phyloP scores from a whole-genome alignment of 2,113 vertebrate species.

The Nothocercus nigrocapillus region DNA sequence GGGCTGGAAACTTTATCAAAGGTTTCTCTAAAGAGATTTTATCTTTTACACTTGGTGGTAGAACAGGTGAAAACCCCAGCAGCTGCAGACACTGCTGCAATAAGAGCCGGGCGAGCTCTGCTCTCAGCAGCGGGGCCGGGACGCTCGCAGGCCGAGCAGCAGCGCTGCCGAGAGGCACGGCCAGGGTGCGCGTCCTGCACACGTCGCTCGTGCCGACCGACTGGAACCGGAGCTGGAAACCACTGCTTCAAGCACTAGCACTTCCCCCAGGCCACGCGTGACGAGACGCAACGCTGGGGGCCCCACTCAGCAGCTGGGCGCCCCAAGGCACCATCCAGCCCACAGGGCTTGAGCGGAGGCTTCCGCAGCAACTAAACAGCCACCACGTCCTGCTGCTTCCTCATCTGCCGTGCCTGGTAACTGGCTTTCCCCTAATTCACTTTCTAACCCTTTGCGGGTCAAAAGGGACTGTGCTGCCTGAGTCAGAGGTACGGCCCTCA shows the following conservation, averaged over 20 bases:
- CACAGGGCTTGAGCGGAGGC: neutral
- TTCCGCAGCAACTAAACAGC: neutral
- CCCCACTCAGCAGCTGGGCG: neutral
- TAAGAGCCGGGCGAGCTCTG: rapidly evolving
- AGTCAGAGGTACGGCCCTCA: neutral
- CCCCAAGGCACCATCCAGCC: neutral
- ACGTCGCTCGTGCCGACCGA: neutral
- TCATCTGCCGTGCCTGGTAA: neutral
- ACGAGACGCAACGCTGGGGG: no score
- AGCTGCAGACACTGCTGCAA: neutral
- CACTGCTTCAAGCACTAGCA: neutral
- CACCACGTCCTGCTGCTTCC: neutral
- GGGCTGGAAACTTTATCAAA: slow-evolving; percentile 14
- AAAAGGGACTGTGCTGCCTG: neutral
- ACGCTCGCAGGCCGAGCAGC: rapidly evolving
- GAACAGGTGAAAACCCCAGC: neutral
- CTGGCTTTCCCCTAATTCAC: neutral
- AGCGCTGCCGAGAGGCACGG: neutral
- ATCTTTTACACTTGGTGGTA: neutral
- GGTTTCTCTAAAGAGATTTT: slow-evolving; percentile 3
- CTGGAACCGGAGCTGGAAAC: neutral
- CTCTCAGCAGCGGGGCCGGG: neutral
- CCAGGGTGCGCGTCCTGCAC: rapidly evolving
- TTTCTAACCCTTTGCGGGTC: neutral
- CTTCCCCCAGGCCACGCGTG: rapidly evolving